A percentile compares a stretch with the other conserved stretches of the same genome.
phyloP scores from a whole-genome alignment of 2,797 vertebrate species.

The Lagorchestes hirsutus region DNA sequence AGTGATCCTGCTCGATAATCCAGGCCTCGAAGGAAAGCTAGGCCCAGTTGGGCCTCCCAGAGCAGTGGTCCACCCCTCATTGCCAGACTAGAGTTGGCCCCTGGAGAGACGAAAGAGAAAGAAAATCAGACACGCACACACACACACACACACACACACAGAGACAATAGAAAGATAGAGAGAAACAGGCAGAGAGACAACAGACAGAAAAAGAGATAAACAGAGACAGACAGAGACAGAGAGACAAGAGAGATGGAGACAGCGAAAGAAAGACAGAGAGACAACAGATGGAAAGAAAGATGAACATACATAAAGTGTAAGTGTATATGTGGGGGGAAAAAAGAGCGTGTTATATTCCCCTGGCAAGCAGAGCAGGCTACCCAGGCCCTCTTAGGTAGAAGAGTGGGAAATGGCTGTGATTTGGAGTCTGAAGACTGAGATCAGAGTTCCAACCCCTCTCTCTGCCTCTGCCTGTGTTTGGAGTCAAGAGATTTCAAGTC shows the following conservation, averaged over 20 bases:
- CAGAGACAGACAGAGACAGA: not conserved
- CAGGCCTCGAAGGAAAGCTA: constrained; percentile 80
- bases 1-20: constrained; percentile 76
- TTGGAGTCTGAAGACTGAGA: not conserved
- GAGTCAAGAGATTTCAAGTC: not conserved
- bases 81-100: constrained; percentile 54
- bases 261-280: not conserved
- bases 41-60: constrained; percentile 79
- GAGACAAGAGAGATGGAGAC: not conserved
- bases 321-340: not conserved
- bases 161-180: not conserved
- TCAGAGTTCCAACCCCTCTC: too few relatives aligned
- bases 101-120: constrained; percentile 55
- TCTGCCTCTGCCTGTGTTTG: not conserved
- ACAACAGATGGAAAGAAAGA: not conserved
- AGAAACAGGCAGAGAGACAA: not conserved
- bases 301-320: not conserved
- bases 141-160: too few relatives aligned
- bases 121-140: not conserved
- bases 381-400: not conserved
- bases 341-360: not conserved
- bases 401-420: not conserved
- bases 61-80: constrained; percentile 56
- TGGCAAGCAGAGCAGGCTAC: not conserved
- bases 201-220: not conserved